Percentiles rank a stretch among this genome's conserved stretches.
These are phyloP conservation scores for Ceramica pisi DNA, from an alignment of 2,888 invertebrate genomes.

Conservation along the genomic window DNA sequence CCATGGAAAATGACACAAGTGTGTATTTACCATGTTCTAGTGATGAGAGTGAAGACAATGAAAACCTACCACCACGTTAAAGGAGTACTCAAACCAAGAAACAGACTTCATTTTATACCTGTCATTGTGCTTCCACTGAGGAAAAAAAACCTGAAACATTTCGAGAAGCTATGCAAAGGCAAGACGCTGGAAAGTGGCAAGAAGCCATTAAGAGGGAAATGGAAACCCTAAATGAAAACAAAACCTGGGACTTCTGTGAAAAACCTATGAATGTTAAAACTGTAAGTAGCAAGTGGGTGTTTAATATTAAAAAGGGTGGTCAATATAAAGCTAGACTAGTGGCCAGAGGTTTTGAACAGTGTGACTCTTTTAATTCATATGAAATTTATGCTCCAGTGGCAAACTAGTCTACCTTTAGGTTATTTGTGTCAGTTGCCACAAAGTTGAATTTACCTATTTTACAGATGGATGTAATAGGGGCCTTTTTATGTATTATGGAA, in stretches of 20 bases:
- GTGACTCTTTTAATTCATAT: conserved; percentile 22
- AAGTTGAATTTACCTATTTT: conserved; percentile 12
- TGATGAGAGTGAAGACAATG: too few species aligned
- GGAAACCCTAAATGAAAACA: too few species aligned
- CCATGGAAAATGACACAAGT: too few species aligned
- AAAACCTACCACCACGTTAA: too few species aligned
- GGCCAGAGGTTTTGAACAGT: conserved; percentile 51
- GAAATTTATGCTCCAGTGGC: conserved; percentile 59
- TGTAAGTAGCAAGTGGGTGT: conserved; percentile 51
- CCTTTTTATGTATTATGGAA: neutral
- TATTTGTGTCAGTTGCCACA: conserved; percentile 37
- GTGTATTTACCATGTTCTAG: too few species aligned
- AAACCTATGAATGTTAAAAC: conserved; percentile 7
- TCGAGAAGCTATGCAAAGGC: too few species aligned
- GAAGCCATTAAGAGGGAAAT: too few species aligned
- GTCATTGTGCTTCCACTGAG: too few species aligned
- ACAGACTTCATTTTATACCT: too few species aligned
- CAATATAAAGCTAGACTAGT: conserved; percentile 62
- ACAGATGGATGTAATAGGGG: conserved; percentile 14
- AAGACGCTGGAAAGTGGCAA: too few species aligned
- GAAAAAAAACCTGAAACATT: too few species aligned
- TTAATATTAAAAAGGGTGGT: conserved; percentile 51
- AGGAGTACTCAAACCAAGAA: too few species aligned
- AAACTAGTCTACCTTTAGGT: conserved; percentile 46
- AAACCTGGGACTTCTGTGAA: conserved; percentile 7